Evolutionary conservation across 2,888 invertebrate species (phyloP), one percentile per base, ranked within the genome.

Genomic region (Philopedon plagiatum): DNA sequence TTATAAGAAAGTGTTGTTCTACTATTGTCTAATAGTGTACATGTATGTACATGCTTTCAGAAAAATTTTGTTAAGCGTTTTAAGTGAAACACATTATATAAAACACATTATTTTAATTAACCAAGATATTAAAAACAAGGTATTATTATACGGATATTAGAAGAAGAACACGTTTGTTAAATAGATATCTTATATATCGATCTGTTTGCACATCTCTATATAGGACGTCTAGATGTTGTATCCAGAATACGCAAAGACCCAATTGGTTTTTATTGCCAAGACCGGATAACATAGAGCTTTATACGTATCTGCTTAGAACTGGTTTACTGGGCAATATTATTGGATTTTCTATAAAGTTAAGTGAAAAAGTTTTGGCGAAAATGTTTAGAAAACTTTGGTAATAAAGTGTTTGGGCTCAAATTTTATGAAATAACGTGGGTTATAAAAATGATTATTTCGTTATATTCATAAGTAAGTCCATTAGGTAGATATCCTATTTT

Each of bases 301-400:
- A 13, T 29, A 51, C 26, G 29, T 29, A 29, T 51, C 51, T 29
- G 51, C 51, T 11, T 29, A 29, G n/a, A 13, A 51, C 51, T 51
- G 51, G 26, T 49, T 49, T 49, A 29, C 29, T n/a, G 51, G 11
- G 5, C 26, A 15, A 26, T 29, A 51, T 51, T 29, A 51, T 51
- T 51, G 51, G 26, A 29, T 51, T 46, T 51, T 51, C 26, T 29
- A 51, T 51, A 51, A 51, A 51, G 51, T 51, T 51, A 51, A 51
- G 46, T 46, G 46, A 46, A 46, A 46, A 46, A 46, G 46, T 46
- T 46, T 46, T 46, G 2, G 21, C 15, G 7, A 46, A 46, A 21
- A 23, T 46, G 21, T 19, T 46, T 21, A 11, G n/a, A n/a, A n/a
- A 46, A 46, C 46, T 46, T 46, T 46, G 23, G 23, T 23, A 46